Base-by-base conservation (phyloP, 2,113 vertebrate species). In the Pelobates fuscus region DNA sequence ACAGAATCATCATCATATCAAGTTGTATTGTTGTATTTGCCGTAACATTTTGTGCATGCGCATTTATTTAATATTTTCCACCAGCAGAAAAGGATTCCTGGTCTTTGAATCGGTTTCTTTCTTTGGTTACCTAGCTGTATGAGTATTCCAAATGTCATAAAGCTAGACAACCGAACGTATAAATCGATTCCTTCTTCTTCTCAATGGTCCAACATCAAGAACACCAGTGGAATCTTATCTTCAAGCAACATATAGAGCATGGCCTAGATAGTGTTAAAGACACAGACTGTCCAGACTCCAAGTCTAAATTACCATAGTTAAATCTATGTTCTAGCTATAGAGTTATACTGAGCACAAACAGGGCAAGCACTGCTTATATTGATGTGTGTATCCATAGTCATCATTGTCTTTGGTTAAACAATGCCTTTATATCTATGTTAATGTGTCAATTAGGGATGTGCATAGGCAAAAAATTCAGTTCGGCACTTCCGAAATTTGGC, bases 121-220 rank as follows among this genome's bases (percentile, higher is more conserved):
- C 95, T 97, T 97, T 97, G 95, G 95, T 97, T 97, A 95, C 95
- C 95, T 97, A 97, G 95, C 95, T 97, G 95, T 97, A 96, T 97
- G 95, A 97, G 95, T 96, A 92, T 93, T 92, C 93, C 89, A 89
- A 92, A 94, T 94, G 91, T 97, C 95, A 97, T 97, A 97, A 97
- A 97, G 95, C 95, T 97, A 96, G 95, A 95, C 92, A 97, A 97
- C 95, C 95, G 95, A 97, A 97, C 91, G 95, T 96, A 96, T 82
- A 93, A 96, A 95, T 93, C 93, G 85, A 27, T 93, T 81, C 90
- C 24, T 37, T 60, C 65, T 17, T 77, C 73, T 68, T 32, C 73
- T 46, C 64, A 52, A 11, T 15, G 11, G 29, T 2, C 5, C 61
- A 24, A 37, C 27, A 41, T 29, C 52, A 44, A 66, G 46, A 67